Conservation (phyloP, 2,113 vertebrate species). For the Bos indicus region DNA sequence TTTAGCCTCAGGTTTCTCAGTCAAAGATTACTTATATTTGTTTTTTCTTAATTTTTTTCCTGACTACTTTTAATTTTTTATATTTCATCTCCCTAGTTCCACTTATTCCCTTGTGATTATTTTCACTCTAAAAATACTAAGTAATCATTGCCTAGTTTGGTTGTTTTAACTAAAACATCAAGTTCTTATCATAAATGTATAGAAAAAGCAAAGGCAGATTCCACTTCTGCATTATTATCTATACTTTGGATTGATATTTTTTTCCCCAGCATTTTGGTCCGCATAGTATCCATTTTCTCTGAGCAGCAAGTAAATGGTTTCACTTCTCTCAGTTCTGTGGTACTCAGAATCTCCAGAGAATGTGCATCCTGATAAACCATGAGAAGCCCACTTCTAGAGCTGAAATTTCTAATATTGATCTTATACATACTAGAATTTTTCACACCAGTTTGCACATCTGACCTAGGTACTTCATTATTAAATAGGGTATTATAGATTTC, state of each 20-base stretch:
- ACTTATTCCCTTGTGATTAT: not conserved
- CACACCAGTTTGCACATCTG: not conserved
- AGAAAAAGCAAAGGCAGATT: not conserved
- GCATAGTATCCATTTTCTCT: not conserved
- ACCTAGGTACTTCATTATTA: not conserved
- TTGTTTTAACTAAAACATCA: not conserved
- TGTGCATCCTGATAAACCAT: not conserved
- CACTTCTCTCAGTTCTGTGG: not conserved
- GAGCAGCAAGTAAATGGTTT: not conserved
- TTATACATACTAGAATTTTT: not conserved
- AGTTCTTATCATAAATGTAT: not conserved
- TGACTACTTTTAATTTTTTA: not conserved
- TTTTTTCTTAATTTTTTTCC: not conserved
- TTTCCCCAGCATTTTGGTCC: not conserved
- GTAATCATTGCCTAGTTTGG: not conserved
- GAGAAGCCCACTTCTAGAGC: not conserved
- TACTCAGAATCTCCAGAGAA: not conserved
- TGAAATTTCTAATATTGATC: not conserved
- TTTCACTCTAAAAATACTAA: not conserved
- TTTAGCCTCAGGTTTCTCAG: not conserved
- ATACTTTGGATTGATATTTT: not conserved
- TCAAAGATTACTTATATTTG: not conserved
- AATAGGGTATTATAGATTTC: not conserved
- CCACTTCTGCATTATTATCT: not conserved
- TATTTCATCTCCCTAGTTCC: not conserved